Evolutionary conservation across 92 coral and sea anemone species (phyloP).

Genomic region (Isaurus tuberculatus): DNA sequence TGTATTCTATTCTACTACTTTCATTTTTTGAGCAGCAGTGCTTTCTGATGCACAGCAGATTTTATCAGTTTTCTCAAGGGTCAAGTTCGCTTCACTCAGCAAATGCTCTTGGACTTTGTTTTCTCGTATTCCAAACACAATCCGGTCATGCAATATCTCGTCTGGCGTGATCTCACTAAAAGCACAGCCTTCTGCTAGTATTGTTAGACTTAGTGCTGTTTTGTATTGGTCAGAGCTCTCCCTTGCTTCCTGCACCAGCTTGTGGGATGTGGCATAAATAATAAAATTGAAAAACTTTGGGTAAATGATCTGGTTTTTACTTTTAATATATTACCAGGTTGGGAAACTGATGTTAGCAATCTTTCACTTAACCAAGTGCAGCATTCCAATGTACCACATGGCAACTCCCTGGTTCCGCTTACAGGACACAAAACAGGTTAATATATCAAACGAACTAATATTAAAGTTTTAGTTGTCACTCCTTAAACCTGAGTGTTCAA

Average conservation of each 20-base stretch:
- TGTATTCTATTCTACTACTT: neutral
- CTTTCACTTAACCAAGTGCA: conserved; percentile 62
- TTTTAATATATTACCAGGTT: conserved; percentile 12
- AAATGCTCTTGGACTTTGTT: neutral
- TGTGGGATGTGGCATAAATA: too few relatives aligned
- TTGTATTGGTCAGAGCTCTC: neutral
- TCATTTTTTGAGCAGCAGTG: neutral
- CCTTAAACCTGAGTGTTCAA: too few relatives aligned
- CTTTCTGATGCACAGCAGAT: neutral
- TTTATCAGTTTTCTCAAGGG: neutral
- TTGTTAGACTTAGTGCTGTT: neutral
- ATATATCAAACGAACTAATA: neutral
- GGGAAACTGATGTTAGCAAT: conserved; percentile 78
- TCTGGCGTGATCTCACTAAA: neutral
- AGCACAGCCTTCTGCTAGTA: neutral
- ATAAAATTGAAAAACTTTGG: too few relatives aligned
- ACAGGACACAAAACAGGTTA: conserved; percentile 76
- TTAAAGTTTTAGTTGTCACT: too few relatives aligned
- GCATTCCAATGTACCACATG: conserved; percentile 36
- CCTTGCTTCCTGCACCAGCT: neutral
- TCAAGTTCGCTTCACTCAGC: neutral
- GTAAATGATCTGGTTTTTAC: neutral
- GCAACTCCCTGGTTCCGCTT: conserved; percentile 41
- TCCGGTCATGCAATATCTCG: neutral
- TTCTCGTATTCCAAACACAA: neutral